phyloP scores from a whole-genome alignment of 2,113 vertebrate species.

The Eretmochelys imbricata region DNA sequence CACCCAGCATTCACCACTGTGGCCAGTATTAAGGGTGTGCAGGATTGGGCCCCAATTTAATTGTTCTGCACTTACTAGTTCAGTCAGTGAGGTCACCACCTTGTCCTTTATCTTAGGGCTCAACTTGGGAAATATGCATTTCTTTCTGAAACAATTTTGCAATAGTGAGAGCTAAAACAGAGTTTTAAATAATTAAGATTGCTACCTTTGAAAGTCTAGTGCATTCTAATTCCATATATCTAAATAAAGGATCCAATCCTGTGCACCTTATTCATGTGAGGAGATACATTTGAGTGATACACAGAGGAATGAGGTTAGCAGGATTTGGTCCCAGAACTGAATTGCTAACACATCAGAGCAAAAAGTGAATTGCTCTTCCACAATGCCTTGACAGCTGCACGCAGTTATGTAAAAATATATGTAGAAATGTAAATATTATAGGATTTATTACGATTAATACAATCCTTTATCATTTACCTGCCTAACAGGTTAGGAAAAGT shows the following conservation, averaged over 20 bases:
- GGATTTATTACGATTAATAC: background rate
- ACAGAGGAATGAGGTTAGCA: background rate
- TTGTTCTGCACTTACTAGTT: background rate
- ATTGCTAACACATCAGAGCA: accelerated
- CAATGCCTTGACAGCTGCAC: background rate
- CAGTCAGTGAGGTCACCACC: background rate
- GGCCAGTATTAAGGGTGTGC: background rate
- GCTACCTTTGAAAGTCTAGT: background rate
- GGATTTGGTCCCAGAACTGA: background rate
- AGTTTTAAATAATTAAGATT: background rate
- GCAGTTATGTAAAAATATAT: background rate
- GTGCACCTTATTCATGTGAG: accelerated
- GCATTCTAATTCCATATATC: background rate
- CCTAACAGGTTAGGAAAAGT: background rate
- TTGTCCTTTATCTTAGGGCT: background rate
- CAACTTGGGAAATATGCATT: background rate
- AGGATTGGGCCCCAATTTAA: background rate
- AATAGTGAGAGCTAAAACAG: background rate
- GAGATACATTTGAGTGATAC: accelerated
- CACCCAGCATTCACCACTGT: background rate
- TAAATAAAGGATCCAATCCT: accelerated
- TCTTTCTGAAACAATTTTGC: background rate
- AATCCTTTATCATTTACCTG: background rate
- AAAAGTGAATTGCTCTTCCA: background rate
- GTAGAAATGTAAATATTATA: background rate